These are phyloP conservation scores for Colius striatus DNA, from an alignment of 2,113 vertebrate genomes.

Conservation along the genomic window DNA sequence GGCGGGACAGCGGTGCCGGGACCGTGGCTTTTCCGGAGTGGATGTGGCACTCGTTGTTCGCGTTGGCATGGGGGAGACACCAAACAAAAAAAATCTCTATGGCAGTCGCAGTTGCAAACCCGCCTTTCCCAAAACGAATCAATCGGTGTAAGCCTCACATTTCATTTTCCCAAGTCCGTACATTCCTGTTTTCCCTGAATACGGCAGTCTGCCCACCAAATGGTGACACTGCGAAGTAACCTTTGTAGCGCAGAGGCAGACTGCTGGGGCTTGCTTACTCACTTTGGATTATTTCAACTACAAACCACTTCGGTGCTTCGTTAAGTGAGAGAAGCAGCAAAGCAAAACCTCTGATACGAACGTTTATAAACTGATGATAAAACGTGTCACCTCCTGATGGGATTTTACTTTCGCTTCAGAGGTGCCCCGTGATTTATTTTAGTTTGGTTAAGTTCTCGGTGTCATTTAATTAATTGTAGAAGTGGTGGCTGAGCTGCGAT, in stretches of 20 bases:
- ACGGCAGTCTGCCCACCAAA: neutral
- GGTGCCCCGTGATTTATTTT: neutral
- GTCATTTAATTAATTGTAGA: neutral
- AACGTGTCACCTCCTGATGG: neutral
- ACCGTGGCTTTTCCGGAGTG: neutral
- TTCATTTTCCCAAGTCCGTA: neutral
- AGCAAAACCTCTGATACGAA: neutral
- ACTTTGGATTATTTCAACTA: neutral
- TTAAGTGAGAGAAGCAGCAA: neutral
- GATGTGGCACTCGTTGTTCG: neutral
- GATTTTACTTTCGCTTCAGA: slow-evolving; percentile 8
- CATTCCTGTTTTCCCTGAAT: neutral
- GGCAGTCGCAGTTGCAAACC: too few species aligned
- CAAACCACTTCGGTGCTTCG: neutral
- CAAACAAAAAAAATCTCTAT: too few species aligned
- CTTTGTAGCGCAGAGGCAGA: neutral
- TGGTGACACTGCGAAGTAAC: neutral
- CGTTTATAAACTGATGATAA: neutral
- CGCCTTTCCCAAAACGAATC: neutral
- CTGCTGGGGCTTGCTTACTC: fast-evolving
- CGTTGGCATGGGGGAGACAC: neutral
- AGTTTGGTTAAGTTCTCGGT: neutral
- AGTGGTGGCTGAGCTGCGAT: neutral
- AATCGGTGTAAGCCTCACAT: neutral
- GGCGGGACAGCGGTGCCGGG: neutral